A percentile compares a stretch with the other conserved stretches of the same genome.
These are phyloP conservation scores for Zygaena filipendulae DNA, from an alignment of 2,888 invertebrate genomes.

Conservation along the genomic window DNA sequence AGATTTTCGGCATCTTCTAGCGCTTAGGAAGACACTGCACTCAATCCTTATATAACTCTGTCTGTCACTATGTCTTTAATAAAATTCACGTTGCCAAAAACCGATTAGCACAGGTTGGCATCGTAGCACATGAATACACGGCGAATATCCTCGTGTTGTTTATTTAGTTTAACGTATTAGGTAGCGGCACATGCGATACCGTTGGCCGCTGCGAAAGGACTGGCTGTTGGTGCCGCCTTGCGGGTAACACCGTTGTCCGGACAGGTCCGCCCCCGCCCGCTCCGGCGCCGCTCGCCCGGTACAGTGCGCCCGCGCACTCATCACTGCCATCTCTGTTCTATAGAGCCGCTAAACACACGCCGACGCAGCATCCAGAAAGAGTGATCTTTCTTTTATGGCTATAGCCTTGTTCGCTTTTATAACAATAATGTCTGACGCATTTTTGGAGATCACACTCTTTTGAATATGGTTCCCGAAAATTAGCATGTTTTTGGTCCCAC, in stretches of 20 bases:
- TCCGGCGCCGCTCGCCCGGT: slow-evolving; percentile 44
- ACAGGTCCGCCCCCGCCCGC: slow-evolving; percentile 61
- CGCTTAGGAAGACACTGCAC: slow-evolving; percentile 54
- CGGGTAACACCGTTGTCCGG: slow-evolving; percentile 62
- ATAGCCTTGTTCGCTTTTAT: slow-evolving; percentile 12
- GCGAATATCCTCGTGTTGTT: slow-evolving; percentile 56
- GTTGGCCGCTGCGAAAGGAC: slow-evolving; percentile 65
- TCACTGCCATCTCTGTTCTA: slow-evolving; percentile 27
- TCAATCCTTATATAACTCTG: slow-evolving; percentile 47
- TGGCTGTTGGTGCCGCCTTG: slow-evolving; percentile 56
- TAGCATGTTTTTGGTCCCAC: no score
- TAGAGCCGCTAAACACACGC: slow-evolving; percentile 29
- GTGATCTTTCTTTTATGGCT: no score
- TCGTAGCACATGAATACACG: slow-evolving; percentile 61
- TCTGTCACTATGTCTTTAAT: slow-evolving; percentile 49
- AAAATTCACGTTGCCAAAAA: slow-evolving; percentile 33
- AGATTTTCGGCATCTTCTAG: slow-evolving; percentile 89
- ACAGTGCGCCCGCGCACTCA: slow-evolving; percentile 34
- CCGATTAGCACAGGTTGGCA: slow-evolving; percentile 44
- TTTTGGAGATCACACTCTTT: slow-evolving; percentile 25
- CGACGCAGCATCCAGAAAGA: slow-evolving; percentile 55
- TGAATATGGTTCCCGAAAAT: slow-evolving; percentile 21
- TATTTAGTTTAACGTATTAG: slow-evolving; percentile 46
- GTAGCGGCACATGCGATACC: slow-evolving; percentile 64
- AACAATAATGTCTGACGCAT: slow-evolving; percentile 18